Evolutionary conservation across 2,888 invertebrate species (phyloP), one percentile per base, ranked within the genome.

Genomic region (Leptinotarsa rubiginosa): DNA sequence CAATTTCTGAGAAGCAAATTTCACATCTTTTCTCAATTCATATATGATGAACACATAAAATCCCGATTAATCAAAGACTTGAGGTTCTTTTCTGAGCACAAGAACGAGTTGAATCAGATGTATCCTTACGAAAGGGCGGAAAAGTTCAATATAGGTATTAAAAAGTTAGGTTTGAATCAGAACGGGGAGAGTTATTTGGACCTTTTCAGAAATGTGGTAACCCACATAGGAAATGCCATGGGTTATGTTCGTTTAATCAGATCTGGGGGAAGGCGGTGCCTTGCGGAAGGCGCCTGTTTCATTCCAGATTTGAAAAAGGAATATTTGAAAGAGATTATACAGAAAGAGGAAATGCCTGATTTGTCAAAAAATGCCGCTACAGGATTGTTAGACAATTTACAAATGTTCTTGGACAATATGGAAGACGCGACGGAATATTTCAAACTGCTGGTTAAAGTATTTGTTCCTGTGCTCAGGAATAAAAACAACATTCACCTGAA

Each of bases 11-110:
- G 96, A 80, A 94, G 96, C 81, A 97, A 98, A 87, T 95, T 99
- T 84, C 95, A 94, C 82, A 94, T 94, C 1, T 97, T 99, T 86
- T 98, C 98, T 0, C 98, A 98, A 87, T 99, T 99, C 86, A 92
- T 99, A 87, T 98, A 95, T 85, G 98, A 99, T 86, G 99, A 99
- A 87, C 97, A 97, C 84, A 97, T 99, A 68, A 98, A 98, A 87
- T 97, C 98, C 0, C 91, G 97, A 73, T 90, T 99, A 3, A 91
- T 96, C 79, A 97, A 97, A 88, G 98, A 98, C 86, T 90, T 95
- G 77, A 92, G 95, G 80, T 93, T 92, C 85, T 95, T 97, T 84
- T 91, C 93, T 77, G 97, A 97, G 83, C 92, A 91, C 81, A 91
- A 92, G 82, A 88, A 87, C 75, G 88, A 90, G 65, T 89, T 91